These are phyloP conservation scores for Bufo gargarizans DNA, from an alignment of 2,113 vertebrate genomes.

Conservation along the genomic window DNA sequence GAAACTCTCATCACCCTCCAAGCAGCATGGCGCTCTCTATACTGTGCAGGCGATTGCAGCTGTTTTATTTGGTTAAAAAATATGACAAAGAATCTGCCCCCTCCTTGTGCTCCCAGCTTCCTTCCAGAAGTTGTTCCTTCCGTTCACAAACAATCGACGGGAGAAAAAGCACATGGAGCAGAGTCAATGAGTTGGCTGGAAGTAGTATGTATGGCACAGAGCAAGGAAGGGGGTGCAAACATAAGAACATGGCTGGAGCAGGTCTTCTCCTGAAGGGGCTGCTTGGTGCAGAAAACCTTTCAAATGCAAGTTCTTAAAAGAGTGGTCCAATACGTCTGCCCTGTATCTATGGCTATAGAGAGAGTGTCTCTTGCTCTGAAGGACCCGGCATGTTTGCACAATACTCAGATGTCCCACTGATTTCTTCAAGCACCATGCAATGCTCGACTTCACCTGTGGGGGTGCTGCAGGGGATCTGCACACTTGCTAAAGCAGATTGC, in stretches of 20 bases:
- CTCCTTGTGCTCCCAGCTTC: constrained; percentile 62
- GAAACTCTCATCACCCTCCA: background rate
- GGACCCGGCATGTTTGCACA: background rate
- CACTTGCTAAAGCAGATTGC: background rate
- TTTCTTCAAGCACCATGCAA: background rate
- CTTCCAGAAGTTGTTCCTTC: constrained; percentile 73
- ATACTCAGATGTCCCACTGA: background rate
- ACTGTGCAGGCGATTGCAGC: constrained; percentile 58
- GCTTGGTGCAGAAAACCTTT: too few species aligned
- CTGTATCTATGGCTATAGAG: background rate
- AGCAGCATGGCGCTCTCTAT: background rate
- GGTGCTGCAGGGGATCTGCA: background rate
- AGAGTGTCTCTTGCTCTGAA: background rate
- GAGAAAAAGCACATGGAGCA: constrained; percentile 61
- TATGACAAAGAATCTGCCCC: constrained; percentile 69
- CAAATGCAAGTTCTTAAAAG: too few species aligned
- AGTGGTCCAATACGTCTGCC: background rate
- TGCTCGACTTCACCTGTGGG: background rate
- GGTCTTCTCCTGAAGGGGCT: background rate
- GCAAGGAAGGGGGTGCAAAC: background rate
- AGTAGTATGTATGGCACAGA: background rate
- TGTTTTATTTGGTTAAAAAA: constrained; percentile 70
- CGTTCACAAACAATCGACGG: constrained; percentile 71
- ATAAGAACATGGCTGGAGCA: background rate
- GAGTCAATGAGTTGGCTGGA: constrained; percentile 9